Conservation (phyloP, 2,888 invertebrate genomes). For the Andrena fulva region DNA sequence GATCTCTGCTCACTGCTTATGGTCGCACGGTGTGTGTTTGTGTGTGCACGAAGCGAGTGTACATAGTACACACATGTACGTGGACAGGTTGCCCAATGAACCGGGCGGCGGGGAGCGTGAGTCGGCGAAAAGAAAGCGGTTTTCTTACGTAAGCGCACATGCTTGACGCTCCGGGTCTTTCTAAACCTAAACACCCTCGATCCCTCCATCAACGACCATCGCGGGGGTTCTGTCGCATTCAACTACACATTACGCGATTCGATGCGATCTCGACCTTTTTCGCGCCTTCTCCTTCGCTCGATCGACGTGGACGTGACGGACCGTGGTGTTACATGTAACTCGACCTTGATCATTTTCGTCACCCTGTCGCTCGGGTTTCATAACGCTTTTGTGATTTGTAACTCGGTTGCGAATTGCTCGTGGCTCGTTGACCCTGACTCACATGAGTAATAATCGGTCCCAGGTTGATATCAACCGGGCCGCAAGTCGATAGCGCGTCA, state of each 20-base stretch:
- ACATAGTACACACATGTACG: not conserved
- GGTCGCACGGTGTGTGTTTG: not conserved
- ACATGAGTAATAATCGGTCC: too few species aligned
- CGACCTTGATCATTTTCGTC: conserved; percentile 11
- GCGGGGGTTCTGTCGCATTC: too few species aligned
- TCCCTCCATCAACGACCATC: too few species aligned
- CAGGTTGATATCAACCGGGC: not conserved
- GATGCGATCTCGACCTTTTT: too few species aligned
- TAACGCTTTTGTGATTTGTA: not conserved
- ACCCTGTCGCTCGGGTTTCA: not conserved
- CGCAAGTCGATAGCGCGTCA: too few species aligned
- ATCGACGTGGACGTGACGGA: not conserved
- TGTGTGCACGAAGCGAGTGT: conserved; percentile 4
- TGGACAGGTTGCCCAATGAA: conserved; percentile 79
- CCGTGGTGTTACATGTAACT: not conserved
- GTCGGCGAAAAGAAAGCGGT: conserved; percentile 82
- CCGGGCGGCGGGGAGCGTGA: conserved; percentile 70
- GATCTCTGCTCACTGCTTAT: conserved; percentile 26
- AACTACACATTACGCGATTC: too few species aligned
- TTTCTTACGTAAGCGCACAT: conserved; percentile 75
- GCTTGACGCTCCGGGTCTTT: conserved; percentile 70
- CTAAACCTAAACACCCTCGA: conserved; percentile 50
- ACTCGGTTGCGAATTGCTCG: not conserved
- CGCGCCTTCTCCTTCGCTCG: too few species aligned
- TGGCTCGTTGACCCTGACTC: not conserved